phyloP scores from a whole-genome alignment of 2,797 vertebrate species.

The Fistularia commersonii region DNA sequence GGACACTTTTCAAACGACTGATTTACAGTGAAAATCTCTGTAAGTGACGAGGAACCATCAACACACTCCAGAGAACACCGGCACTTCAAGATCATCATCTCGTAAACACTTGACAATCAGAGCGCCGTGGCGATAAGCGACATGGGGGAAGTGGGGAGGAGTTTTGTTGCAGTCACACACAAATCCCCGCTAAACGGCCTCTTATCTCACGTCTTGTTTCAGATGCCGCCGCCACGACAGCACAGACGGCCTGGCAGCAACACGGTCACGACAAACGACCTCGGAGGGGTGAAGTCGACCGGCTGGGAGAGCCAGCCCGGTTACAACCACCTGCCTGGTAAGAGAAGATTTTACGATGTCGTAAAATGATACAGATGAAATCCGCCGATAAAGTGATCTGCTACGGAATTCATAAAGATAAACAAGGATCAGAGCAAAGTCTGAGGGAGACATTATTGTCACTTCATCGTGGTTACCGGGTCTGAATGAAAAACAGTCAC shows the following conservation, averaged over 20 bases:
- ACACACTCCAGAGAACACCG: too few species aligned
- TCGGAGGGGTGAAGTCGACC: slow-evolving; percentile 31
- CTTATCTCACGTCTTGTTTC: slow-evolving; percentile 21
- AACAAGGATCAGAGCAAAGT: too few species aligned
- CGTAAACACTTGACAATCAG: slow-evolving; percentile 3
- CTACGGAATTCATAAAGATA: too few species aligned
- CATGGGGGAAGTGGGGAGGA: too few species aligned
- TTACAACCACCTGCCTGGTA: slow-evolving; percentile 68
- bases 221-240: slow-evolving; percentile 41
- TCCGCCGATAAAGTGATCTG: too few species aligned
- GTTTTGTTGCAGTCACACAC: background rate
- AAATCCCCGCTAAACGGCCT: background rate
- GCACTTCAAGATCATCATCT: background rate
- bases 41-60: too few species aligned
- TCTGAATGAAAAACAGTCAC: too few species aligned
- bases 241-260: slow-evolving; percentile 27
- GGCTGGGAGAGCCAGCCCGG: slow-evolving; percentile 57
- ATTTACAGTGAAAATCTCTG: too few species aligned
- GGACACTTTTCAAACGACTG: too few species aligned
- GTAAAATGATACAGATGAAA: background rate
- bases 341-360: slow-evolving; percentile 17
- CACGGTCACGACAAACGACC: slow-evolving; percentile 42
- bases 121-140: background rate
- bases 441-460: too few species aligned
- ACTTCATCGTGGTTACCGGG: too few species aligned